These are phyloP conservation scores for Alectura lathami DNA, from an alignment of 2,113 vertebrate genomes.

Conservation along the genomic window DNA sequence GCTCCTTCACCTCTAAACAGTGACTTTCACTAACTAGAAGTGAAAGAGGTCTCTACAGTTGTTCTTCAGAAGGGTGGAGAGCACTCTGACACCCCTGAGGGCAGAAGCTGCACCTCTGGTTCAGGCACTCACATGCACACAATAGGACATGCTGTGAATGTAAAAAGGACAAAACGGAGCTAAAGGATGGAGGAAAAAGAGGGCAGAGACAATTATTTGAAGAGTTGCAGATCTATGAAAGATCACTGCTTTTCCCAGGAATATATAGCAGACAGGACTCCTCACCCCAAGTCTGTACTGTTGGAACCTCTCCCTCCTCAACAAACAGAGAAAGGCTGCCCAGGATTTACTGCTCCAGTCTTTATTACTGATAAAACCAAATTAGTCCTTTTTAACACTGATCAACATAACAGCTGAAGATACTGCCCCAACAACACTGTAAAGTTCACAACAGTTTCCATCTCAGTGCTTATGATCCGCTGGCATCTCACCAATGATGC, in stretches of 20 bases:
- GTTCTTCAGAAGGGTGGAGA: not conserved
- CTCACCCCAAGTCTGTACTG: too few relatives aligned
- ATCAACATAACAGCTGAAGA: not conserved
- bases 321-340: not conserved
- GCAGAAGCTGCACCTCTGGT: not conserved
- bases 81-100: rapidly evolving
- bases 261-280: not conserved
- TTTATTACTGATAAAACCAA: not conserved
- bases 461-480: not conserved
- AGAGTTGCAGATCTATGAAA: not conserved
- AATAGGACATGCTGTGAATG: rapidly evolving
- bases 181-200: not conserved
- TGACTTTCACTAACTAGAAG: not conserved
- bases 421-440: not conserved
- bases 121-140: not conserved
- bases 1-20: not conserved
- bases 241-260: not conserved
- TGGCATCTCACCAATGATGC: not conserved
- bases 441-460: not conserved
- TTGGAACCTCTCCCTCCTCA: not conserved
- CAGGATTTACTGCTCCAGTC: not conserved
- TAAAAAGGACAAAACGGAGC: not conserved
- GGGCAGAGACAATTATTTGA: not conserved
- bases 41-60: not conserved
- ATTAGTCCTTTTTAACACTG: not conserved